Evolutionary conservation across 2,888 invertebrate species (phyloP), one percentile per base, ranked within the genome.

Genomic region (Polydrusus tereticollis): DNA sequence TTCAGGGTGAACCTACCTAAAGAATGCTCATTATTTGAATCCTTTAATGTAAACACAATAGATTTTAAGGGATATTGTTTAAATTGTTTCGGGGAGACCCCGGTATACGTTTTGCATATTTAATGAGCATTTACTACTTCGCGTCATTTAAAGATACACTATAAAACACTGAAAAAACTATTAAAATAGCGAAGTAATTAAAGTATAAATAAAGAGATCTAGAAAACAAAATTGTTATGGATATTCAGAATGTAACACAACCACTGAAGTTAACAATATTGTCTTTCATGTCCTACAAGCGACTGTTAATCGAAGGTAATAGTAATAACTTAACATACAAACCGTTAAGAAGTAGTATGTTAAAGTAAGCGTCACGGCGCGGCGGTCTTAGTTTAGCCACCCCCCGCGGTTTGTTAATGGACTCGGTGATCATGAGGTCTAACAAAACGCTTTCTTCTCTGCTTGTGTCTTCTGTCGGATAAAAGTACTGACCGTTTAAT

Each of bases 401-500:
- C 81, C 76, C 82, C 81, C 78, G 81, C 79, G 74, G 81, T 36
- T 79, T 71, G 74, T 78, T 80, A 82, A 82, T 82, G 79, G 81
- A 80, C 78, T 77, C 76, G 73, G 77, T 78, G 78, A 75, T 75
- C 72, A 76, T 72, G 77, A 74, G 72, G 74, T 67, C 69, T 67
- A 70, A 73, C 73, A 64, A 72, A 71, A 68, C 58, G 66, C 45
- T 59, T 68, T 68, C 59, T 59, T 68, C 68, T 62, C 69, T 69
- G 55, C 69, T 70, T 75, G 69, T 29, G 66, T 62, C 57, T 57
- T 58, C 62, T 66, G 55, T 71, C 65, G 69, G 72, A 72, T 70
- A 74, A 74, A 76, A 74, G 68, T 69, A 72, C 60, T 69, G 69
- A 69, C 65, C 62, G 52, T 68, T 65, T 76, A 77, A 77, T 77